phyloP scores from a whole-genome alignment of 37 sponge, comb jelly and placozoan genomes.

The Diacarnus erythraeanus region DNA sequence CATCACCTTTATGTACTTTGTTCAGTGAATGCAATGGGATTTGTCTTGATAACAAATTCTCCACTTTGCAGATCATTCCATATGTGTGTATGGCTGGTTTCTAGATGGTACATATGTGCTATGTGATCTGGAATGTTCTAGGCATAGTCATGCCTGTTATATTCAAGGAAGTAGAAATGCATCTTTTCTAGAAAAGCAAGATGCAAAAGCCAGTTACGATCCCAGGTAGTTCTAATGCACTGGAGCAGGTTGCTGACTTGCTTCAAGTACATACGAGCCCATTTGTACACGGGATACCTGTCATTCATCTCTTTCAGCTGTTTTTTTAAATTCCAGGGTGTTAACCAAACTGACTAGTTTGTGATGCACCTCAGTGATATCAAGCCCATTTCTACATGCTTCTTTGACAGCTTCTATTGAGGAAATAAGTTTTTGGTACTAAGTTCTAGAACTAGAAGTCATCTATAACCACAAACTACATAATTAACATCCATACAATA shows the following conservation, averaged over 20 bases:
- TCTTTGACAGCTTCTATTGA: too few species aligned
- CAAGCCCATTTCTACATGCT: too few species aligned
- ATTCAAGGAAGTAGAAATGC: not conserved
- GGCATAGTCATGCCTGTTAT: not conserved
- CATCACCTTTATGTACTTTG: too few species aligned
- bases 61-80: constrained; percentile 1
- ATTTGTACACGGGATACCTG: too few species aligned
- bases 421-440: too few species aligned
- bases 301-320: too few species aligned
- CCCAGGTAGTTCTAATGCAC: not conserved
- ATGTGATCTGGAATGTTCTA: too few species aligned
- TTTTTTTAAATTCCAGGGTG: too few species aligned
- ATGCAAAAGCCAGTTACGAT: not conserved
- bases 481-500: too few species aligned
- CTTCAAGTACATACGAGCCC: not conserved
- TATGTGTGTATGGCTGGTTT: not conserved
- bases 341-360: not conserved
- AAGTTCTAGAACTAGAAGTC: too few species aligned
- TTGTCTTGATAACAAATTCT: not conserved
- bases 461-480: too few species aligned
- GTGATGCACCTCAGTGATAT: not conserved
- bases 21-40: not conserved
- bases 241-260: not conserved
- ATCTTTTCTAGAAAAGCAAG: not conserved
- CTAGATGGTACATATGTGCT: too few species aligned